Conservation (phyloP, 2,113 vertebrate genomes). For the Telmatochromis brichardi region DNA sequence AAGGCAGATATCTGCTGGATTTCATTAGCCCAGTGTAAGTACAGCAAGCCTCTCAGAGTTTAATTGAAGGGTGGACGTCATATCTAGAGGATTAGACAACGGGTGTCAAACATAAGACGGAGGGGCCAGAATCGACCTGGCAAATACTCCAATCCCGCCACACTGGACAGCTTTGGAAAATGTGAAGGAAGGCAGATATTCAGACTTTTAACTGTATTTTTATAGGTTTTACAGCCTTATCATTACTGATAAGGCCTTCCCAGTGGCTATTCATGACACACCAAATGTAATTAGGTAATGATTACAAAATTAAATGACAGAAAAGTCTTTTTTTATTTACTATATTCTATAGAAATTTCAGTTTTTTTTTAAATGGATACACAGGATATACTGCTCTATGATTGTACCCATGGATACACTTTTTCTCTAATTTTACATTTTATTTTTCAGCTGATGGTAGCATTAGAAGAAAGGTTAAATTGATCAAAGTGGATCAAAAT, state of each 20-base stretch:
- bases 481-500: not conserved
- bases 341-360: not conserved
- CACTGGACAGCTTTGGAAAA: fast-evolving
- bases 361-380: fast-evolving
- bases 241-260: not conserved
- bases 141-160: not conserved
- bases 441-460: not conserved
- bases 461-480: not conserved
- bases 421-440: not conserved
- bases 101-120: not conserved
- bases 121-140: not conserved
- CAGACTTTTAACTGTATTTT: not conserved
- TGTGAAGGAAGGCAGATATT: not conserved
- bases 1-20: not conserved
- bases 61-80: fast-evolving
- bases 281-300: not conserved
- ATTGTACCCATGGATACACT: not conserved
- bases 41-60: not conserved
- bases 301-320: not conserved
- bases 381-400: not conserved
- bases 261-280: not conserved
- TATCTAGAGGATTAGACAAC: not conserved
- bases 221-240: not conserved
- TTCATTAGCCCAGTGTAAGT: not conserved
- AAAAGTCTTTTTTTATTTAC: not conserved